phyloP scores from a whole-genome alignment of 2,113 vertebrate species.

The Muscicapa adusta region DNA sequence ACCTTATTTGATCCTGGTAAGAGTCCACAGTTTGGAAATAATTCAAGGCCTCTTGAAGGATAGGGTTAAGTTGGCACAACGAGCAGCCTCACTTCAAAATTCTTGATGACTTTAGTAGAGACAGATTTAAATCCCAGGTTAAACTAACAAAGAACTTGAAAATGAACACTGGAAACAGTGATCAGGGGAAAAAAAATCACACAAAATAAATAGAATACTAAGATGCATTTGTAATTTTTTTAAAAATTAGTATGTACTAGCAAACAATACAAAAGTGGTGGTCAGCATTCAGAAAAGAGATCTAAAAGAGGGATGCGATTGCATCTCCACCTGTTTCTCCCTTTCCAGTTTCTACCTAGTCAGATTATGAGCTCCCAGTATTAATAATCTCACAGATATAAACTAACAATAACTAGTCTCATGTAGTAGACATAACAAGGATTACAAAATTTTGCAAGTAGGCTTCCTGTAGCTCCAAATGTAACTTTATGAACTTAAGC shows the following conservation, averaged over 20 bases:
- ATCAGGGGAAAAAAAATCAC: not conserved
- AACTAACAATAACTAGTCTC: not conserved
- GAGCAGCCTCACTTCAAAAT: not conserved
- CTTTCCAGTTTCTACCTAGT: not conserved
- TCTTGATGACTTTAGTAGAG: not conserved
- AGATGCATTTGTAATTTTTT: not conserved
- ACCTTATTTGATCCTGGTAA: no score
- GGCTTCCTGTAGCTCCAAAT: not conserved
- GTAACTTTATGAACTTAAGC: not conserved
- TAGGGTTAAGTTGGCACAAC: not conserved
- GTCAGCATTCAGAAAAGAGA: not conserved
- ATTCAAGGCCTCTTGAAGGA: not conserved
- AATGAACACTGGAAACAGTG: not conserved
- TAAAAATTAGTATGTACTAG: not conserved
- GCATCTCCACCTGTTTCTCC: not conserved
- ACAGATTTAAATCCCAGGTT: not conserved
- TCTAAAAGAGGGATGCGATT: not conserved
- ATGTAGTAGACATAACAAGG: not conserved
- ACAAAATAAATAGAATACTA: not conserved
- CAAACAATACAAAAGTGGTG: not conserved
- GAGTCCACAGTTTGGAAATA: not conserved
- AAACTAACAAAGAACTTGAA: not conserved
- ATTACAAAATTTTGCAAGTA: not conserved
- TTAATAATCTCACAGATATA: not conserved
- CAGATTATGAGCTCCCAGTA: not conserved